phyloP scores from a whole-genome alignment of 2,113 vertebrate species.

The Himantopus leucocephalus region DNA sequence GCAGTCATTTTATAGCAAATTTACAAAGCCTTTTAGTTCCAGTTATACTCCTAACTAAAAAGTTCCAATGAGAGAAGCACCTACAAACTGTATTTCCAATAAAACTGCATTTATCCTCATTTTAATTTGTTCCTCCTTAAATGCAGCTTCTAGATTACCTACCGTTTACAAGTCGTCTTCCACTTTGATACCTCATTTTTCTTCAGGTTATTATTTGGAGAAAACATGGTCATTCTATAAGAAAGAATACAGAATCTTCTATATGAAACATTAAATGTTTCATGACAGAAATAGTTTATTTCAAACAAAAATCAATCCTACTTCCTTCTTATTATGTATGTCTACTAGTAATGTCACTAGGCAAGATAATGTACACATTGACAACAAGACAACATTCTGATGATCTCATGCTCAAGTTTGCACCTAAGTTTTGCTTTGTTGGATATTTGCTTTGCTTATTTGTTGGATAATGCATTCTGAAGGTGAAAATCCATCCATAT shows the following conservation, averaged over 20 bases:
- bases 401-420: background rate
- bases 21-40: background rate
- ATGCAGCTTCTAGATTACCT: background rate
- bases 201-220: slow-evolving; percentile 75
- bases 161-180: slow-evolving; percentile 67
- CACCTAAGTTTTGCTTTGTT: background rate
- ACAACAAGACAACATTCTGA: background rate
- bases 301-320: background rate
- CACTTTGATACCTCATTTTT: slow-evolving; percentile 44
- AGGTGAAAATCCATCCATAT: background rate
- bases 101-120: background rate
- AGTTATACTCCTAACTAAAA: background rate
- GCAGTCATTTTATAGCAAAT: background rate
- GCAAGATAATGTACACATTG: background rate
- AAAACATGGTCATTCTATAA: slow-evolving; percentile 79
- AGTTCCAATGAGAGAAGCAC: background rate
- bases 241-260: background rate
- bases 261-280: background rate
- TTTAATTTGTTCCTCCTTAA: background rate
- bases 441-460: background rate
- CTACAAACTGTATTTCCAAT: background rate
- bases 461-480: background rate
- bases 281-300: background rate
- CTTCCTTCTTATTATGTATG: background rate
- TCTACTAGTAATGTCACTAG: background rate